phyloP scores from a whole-genome alignment of 2,888 invertebrate genomes.

The Eupithecia subfuscata region DNA sequence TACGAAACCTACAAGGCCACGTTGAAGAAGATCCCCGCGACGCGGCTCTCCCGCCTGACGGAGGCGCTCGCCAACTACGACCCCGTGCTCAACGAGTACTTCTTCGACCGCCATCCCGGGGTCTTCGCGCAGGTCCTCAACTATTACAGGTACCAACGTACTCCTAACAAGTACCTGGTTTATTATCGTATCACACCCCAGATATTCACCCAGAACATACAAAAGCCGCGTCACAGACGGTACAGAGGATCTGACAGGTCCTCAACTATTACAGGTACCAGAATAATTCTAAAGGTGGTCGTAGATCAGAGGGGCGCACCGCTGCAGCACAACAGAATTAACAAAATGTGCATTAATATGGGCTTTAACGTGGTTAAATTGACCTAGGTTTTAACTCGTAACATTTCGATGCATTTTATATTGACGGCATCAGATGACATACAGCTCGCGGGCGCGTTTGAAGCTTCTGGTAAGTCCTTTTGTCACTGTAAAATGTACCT shows the following conservation, averaged over 20 bases:
- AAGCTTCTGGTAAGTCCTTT: no score
- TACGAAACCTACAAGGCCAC: constrained; percentile 98
- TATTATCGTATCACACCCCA: background rate
- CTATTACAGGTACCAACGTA: constrained; percentile 90
- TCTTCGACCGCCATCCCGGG: constrained; percentile 99
- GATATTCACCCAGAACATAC: background rate
- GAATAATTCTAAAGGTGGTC: no score
- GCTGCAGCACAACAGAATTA: no score
- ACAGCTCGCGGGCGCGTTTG: no score
- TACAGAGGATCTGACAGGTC: constrained; percentile 85
- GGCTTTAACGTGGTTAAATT: no score
- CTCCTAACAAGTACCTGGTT: background rate
- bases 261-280: constrained; percentile 96
- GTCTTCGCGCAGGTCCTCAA: constrained; percentile 98
- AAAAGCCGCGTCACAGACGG: background rate
- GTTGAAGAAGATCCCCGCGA: constrained; percentile 98
- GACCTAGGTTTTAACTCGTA: no score
- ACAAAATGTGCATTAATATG: no score
- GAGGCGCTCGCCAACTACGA: constrained; percentile 99
- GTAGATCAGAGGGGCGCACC: no score
- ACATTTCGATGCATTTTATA: no score
- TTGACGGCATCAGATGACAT: no score
- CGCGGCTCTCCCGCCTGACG: constrained; percentile 95
- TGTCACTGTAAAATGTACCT: no score
- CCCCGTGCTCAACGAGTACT: constrained; percentile 99